Evolutionary conservation across 2,113 vertebrate species (phyloP).

Genomic region (Phaethon lepturus): DNA sequence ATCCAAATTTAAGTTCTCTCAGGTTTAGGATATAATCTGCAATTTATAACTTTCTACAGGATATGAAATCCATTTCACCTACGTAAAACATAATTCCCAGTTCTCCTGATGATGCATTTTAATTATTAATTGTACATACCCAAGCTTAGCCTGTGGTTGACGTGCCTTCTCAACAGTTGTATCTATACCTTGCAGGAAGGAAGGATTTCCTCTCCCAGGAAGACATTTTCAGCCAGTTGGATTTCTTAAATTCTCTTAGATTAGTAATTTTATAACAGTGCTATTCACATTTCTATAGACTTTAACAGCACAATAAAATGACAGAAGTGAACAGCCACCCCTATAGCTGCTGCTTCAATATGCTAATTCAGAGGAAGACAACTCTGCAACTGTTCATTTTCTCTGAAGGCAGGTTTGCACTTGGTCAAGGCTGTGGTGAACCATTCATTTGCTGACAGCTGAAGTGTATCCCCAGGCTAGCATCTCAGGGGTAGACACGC

Average conservation of each 20-base stretch:
- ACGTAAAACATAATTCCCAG: not conserved
- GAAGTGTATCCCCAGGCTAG: not conserved
- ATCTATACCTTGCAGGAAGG: not conserved
- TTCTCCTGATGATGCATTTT: not conserved
- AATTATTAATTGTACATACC: not conserved
- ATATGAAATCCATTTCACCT: not conserved
- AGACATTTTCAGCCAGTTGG: not conserved
- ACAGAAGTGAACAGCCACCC: not conserved
- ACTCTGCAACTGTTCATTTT: not conserved
- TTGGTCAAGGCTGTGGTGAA: not conserved
- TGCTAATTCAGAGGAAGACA: not conserved
- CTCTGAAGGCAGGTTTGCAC: not conserved
- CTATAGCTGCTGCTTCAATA: not conserved
- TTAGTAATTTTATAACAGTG: not conserved
- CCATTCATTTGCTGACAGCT: not conserved
- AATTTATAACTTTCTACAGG: not conserved
- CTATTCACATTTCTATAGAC: accelerated
- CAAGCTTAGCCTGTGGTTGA: not conserved
- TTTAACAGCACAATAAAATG: not conserved
- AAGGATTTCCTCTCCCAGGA: not conserved
- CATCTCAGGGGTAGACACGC: not conserved
- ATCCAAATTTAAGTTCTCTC: not conserved
- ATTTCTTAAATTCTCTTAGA: not conserved
- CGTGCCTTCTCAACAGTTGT: not conserved
- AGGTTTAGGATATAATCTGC: not conserved